Conservation (phyloP, 2,113 vertebrate genomes). For the Seriola quinqueradiata region DNA sequence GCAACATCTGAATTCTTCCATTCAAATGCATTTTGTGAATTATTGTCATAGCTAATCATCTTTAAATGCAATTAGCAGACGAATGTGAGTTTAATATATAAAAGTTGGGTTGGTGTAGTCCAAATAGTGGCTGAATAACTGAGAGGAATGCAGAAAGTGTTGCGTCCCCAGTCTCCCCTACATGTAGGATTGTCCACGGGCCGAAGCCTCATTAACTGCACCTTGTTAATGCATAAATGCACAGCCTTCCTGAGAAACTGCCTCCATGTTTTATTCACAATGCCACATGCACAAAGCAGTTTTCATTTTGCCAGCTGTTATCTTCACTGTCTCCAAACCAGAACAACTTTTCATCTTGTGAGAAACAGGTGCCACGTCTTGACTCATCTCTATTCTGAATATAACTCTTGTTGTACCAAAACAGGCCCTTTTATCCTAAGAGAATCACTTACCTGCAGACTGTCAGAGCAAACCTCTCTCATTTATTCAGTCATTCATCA, state of each 20-base stretch:
- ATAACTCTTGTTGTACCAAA: not conserved
- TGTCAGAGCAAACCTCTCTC: constrained; percentile 4
- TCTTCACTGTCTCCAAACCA: not conserved
- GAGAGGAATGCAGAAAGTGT: no score
- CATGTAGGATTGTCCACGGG: not conserved
- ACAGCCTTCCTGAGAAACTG: not conserved
- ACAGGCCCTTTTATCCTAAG: not conserved
- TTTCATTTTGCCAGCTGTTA: not conserved
- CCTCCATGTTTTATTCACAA: not conserved
- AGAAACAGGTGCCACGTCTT: not conserved
- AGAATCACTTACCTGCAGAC: not conserved
- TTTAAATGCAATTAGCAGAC: no score
- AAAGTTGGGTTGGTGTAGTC: no score
- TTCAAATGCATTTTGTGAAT: no score
- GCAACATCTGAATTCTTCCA: no score
- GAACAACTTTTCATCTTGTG: not conserved
- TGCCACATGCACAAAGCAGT: not conserved
- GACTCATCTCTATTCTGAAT: not conserved
- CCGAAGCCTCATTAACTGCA: no score
- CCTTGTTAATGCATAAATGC: no score
- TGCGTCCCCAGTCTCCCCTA: no score
- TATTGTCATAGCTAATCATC: no score
- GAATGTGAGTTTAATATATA: no score
- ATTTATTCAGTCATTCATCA: constrained; percentile 23
- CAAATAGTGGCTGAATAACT: no score